These are phyloP conservation scores for Menidia menidia DNA, from an alignment of 2,797 vertebrate species.

Conservation along the genomic window DNA sequence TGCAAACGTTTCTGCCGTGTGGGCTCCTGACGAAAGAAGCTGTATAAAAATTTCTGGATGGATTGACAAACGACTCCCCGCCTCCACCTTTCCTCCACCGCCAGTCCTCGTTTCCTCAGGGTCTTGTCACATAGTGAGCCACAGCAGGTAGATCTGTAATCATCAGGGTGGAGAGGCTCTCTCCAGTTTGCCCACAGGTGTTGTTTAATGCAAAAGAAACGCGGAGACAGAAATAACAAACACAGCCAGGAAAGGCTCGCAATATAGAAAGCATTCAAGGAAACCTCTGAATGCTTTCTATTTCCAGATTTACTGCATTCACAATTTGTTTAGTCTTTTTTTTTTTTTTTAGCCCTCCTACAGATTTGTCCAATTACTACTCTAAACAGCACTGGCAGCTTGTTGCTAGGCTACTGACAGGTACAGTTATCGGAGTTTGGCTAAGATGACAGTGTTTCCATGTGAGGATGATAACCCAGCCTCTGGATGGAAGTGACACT, in stretches of 20 bases:
- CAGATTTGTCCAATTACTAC: conserved; percentile 59
- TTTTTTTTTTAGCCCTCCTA: conserved; percentile 26
- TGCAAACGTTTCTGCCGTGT: conserved; percentile 59
- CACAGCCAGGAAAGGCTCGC: background rate
- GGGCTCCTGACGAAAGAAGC: conserved; percentile 40
- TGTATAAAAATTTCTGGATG: conserved; percentile 46
- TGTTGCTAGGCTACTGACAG: conserved; percentile 74
- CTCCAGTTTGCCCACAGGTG: conserved; percentile 59
- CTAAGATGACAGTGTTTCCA: conserved; percentile 57
- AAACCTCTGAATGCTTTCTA: conserved; percentile 38
- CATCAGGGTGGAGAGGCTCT: conserved; percentile 52
- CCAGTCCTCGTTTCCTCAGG: conserved; percentile 48
- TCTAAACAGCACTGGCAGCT: conserved; percentile 36
- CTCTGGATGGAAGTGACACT: conserved; percentile 35
- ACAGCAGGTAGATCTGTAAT: conserved; percentile 69
- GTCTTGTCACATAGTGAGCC: conserved; percentile 66
- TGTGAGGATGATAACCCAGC: conserved; percentile 60
- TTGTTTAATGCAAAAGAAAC: conserved; percentile 43
- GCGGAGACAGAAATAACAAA: conserved; percentile 5
- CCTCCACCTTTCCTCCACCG: conserved; percentile 31
- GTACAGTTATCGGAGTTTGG: conserved; percentile 38
- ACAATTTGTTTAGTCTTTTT: conserved; percentile 37
- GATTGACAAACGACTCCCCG: conserved; percentile 51
- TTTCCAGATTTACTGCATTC: conserved; percentile 41
- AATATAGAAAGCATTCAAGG: conserved; percentile 5